Conservation (phyloP, 64 coral and sea anemone genomes). For the Montipora sp. region DNA sequence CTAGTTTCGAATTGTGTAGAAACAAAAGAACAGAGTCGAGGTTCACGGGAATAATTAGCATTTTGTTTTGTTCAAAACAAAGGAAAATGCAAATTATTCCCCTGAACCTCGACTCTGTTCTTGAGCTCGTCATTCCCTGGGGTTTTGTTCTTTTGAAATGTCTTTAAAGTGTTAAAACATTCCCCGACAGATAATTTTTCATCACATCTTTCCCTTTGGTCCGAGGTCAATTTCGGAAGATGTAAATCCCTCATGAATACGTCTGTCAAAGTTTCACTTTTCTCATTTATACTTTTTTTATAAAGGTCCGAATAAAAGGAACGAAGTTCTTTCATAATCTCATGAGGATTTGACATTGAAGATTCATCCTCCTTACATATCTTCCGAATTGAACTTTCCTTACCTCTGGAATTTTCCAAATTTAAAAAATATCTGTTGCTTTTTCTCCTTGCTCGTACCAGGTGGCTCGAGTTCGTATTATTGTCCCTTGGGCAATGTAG, state of each 20-base stretch:
- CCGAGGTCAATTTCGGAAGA: slow-evolving; percentile 10
- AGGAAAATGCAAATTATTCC: no score
- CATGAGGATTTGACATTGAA: not conserved
- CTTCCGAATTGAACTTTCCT: slow-evolving; percentile 17
- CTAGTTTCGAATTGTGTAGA: no score
- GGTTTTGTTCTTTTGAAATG: slow-evolving; percentile 67
- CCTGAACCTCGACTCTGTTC: not conserved
- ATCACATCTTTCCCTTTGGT: slow-evolving; percentile 23
- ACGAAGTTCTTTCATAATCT: not conserved
- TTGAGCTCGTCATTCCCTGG: slow-evolving; percentile 56
- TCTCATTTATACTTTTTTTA: not conserved
- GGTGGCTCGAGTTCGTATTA: not conserved
- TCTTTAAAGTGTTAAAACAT: slow-evolving; percentile 41
- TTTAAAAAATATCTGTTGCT: slow-evolving; percentile 45
- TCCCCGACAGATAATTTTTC: not conserved
- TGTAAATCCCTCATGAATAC: slow-evolving; percentile 8
- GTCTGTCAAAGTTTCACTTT: not conserved
- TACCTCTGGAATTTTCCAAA: slow-evolving; percentile 15
- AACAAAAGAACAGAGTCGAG: no score
- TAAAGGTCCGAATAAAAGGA: slow-evolving; percentile 1
- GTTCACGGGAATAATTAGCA: no score
- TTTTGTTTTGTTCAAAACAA: no score
- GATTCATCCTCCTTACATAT: not conserved
- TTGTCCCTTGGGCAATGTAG: slow-evolving; percentile 42
- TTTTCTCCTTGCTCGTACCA: slow-evolving; percentile 54